Percentiles rank a stretch among this genome's conserved stretches.
These are phyloP conservation scores for Drosophila nasuta DNA, from an alignment of 1,140 invertebrate genomes.

Conservation along the genomic window DNA sequence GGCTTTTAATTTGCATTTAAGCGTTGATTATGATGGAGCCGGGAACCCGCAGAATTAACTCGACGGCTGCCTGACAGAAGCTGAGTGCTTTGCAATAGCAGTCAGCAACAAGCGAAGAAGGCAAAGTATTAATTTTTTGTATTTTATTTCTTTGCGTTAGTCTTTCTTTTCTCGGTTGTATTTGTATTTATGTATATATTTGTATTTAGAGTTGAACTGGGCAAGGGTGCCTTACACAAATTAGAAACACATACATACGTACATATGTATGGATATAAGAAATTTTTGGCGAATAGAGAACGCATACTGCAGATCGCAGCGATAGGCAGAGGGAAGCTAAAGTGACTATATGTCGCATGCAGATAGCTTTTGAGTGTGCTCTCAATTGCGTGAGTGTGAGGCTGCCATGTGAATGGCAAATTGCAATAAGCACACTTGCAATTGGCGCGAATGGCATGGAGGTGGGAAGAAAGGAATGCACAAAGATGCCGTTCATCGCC, in stretches of 20 bases:
- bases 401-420: slow-evolving; percentile 36
- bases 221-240: no score
- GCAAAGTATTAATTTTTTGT: no score
- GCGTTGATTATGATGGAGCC: slow-evolving; percentile 38
- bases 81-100: no score
- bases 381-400: slow-evolving; percentile 3
- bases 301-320: not conserved
- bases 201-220: no score
- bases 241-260: no score
- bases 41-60: slow-evolving; percentile 12
- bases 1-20: slow-evolving; percentile 48
- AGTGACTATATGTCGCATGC: not conserved
- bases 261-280: no score
- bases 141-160: no score
- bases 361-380: not conserved
- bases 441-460: not conserved
- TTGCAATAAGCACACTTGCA: slow-evolving; percentile 17
- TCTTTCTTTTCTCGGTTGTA: no score
- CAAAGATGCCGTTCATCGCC: slow-evolving; percentile 37
- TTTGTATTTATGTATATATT: no score
- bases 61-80: no score
- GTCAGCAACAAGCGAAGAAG: no score
- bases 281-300: not conserved
- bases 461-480: slow-evolving; percentile 26
- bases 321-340: slow-evolving; percentile 6